Percentiles rank a stretch among this genome's conserved stretches.
These are phyloP conservation scores for Manis javanica DNA, from an alignment of 2,797 vertebrate species.

Conservation along the genomic window DNA sequence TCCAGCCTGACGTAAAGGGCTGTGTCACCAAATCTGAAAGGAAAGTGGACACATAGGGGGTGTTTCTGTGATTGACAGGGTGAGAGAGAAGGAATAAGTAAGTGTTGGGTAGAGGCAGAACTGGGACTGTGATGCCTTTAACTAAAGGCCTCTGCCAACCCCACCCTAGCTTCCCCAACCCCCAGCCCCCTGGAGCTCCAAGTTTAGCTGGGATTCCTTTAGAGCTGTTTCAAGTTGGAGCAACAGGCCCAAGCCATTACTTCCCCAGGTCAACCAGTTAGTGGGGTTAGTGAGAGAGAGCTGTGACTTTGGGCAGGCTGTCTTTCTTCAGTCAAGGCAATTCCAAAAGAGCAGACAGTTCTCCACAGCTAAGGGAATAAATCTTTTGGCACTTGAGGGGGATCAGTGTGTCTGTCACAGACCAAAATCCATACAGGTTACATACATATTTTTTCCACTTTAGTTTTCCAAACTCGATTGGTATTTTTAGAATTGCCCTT, in stretches of 20 bases:
- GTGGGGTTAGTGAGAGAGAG: neutral
- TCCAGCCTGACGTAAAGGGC: neutral
- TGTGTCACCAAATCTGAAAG: neutral
- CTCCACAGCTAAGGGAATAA: neutral
- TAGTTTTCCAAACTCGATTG: conserved; percentile 44
- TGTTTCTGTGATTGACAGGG: neutral
- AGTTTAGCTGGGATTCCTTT: neutral
- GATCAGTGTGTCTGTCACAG: neutral
- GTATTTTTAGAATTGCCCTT: conserved; percentile 43
- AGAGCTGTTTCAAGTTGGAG: neutral
- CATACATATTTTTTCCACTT: neutral
- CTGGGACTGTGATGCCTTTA: neutral
- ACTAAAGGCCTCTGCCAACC: neutral
- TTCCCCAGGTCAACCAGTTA: neutral
- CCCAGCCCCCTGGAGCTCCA: neutral
- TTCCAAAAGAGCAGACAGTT: neutral
- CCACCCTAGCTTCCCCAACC: neutral
- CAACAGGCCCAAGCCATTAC: neutral
- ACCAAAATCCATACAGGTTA: neutral
- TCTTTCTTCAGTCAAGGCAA: neutral
- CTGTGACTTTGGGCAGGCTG: neutral
- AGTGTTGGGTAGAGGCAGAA: neutral
- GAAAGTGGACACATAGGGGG: neutral
- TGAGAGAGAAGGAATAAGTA: neutral
- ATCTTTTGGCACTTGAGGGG: neutral